Conservation (phyloP, 2,888 invertebrate genomes). For the Xestoiulus laeticollis region DNA sequence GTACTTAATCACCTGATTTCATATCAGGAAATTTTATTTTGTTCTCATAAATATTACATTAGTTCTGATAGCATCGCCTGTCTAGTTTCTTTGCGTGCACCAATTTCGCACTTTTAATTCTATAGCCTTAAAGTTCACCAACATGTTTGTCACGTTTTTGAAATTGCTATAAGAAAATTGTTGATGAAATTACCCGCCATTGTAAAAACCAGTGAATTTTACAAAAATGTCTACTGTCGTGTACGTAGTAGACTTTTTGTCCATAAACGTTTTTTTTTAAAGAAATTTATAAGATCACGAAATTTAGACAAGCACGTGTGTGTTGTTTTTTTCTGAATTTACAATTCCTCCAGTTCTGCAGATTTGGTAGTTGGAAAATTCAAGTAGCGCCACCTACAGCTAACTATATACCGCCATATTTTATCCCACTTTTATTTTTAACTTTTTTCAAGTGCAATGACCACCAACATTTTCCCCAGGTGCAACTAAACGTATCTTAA, state of each 20-base stretch:
- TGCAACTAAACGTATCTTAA: not conserved
- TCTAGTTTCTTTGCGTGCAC: not conserved
- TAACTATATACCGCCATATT: not conserved
- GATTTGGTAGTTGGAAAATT: not conserved
- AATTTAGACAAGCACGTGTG: too few relatives aligned
- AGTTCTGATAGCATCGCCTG: not conserved
- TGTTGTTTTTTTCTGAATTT: too few relatives aligned
- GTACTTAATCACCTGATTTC: not conserved
- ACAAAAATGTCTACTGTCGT: not conserved
- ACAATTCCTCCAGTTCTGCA: not conserved
- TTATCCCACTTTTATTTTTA: constrained; percentile 10
- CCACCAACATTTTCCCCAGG: not conserved
- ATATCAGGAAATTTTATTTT: not conserved
- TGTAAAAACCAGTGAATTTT: not conserved
- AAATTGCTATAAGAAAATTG: not conserved
- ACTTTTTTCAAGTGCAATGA: constrained; percentile 20
- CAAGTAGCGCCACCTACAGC: not conserved
- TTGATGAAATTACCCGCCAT: not conserved
- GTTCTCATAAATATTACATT: not conserved
- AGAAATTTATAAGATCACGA: not conserved
- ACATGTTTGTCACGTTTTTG: not conserved
- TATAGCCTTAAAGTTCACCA: not conserved
- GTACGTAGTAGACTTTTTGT: not conserved
- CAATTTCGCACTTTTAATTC: not conserved
- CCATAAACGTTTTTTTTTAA: not conserved